Evolutionary conservation across 2,113 vertebrate species (phyloP), one percentile per base, ranked within the genome.

Genomic region (Dicerorhinus sumatrensis): DNA sequence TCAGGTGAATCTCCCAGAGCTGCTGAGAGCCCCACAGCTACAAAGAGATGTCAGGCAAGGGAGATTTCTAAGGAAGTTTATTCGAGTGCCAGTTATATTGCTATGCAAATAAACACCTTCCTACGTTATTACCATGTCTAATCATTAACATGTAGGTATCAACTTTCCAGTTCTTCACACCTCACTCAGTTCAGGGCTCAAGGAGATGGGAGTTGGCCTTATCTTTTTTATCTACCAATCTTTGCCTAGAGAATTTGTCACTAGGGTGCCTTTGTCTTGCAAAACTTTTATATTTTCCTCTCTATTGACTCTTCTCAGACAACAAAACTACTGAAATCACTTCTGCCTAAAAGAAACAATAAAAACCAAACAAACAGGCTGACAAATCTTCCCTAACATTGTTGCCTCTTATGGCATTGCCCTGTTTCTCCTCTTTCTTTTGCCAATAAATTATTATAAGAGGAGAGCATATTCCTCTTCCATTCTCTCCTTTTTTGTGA

Each of bases 101-200:
- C 65, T 51, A 88, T 92, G 95, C 92, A 97, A 94, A 97, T 89
- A 94, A 97, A 95, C 58, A 94, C 73, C 77, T 87, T 96, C 56
- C 33, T 75, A 42, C 65, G 46, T 89, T 82, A 92, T 83, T 80
- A 77, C 88, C 17, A 51, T 18, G 90, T 95, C 33, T 98, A 98
- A 98, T 97, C 94, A 97, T 97, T 98, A 97, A 97, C 97, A 6
- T 0, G 2, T 2, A 51, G 51, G 48, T n/a, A 70, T 79, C 76
- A 88, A 80, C 67, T 89, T 87, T n/a, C 51, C 85, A 33, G 54
- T 23, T 67, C 51, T 93, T 97, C 75, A 91, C 48, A 81, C 75
- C 42, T 93, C 9, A 7, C 21, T 73, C 87, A 23, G 54, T 4
- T 20, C 25, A 23, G 31, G 21, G 23, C 29, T 69, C 54, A 14